Evolutionary conservation across 1,140 invertebrate species (phyloP).

Genomic region (Phocides pigmalion): DNA sequence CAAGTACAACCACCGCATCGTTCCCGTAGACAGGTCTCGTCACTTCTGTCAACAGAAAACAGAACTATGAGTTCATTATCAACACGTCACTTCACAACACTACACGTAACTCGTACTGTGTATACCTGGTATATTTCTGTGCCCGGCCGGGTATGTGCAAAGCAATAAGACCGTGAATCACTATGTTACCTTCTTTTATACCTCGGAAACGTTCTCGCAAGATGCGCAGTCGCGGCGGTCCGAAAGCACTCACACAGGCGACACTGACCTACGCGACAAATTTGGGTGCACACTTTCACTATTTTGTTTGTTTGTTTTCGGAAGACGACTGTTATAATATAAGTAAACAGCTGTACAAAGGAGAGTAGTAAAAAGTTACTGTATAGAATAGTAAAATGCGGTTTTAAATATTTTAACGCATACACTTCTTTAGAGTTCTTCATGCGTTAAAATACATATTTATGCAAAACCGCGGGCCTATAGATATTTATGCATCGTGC

Average conservation of each 20-base stretch:
- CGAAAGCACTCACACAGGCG: conserved; percentile 54
- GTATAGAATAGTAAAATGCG: no score
- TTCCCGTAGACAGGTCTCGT: conserved; percentile 45
- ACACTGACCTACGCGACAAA: conserved; percentile 47
- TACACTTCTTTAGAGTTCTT: no score
- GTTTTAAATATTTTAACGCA: no score
- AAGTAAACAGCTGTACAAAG: no score
- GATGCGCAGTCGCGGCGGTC: conserved; percentile 63
- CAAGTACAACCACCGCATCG: conserved; percentile 67
- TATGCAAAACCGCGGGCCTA: no score
- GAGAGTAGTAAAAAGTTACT: no score
- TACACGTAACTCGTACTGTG: conserved; percentile 21
- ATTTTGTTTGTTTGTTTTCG: no score
- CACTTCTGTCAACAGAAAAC: conserved; percentile 76
- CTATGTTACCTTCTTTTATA: conserved; percentile 77
- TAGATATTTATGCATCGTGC: no score
- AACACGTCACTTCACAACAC: conserved; percentile 60
- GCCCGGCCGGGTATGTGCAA: conserved; percentile 55
- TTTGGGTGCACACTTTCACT: conserved; percentile 61
- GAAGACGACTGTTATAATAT: no score
- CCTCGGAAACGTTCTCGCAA: conserved; percentile 72
- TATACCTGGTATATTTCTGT: conserved; percentile 56
- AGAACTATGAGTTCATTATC: conserved; percentile 51
- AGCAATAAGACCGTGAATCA: conserved; percentile 73
- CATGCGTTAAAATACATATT: no score